phyloP scores from a whole-genome alignment of 2,797 vertebrate species.

The Phalloptychus januarius region DNA sequence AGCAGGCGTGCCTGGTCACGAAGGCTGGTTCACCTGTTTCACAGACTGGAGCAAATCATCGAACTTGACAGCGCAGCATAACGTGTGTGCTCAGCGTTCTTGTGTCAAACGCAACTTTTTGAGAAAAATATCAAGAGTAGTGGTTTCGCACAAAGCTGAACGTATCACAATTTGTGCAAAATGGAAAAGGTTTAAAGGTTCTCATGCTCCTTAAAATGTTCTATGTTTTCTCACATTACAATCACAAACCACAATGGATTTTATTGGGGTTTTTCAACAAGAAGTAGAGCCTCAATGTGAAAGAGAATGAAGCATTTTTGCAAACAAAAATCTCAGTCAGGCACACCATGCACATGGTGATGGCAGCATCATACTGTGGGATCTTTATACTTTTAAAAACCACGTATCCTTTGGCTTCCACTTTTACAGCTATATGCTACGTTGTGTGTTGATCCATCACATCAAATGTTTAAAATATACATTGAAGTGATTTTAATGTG shows the following conservation, averaged over 20 bases:
- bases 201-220: neutral
- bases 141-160: neutral
- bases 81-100: neutral
- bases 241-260: neutral
- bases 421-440: neutral
- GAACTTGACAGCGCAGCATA: neutral
- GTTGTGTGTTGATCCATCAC: neutral
- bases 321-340: neutral
- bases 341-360: neutral
- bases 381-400: neutral
- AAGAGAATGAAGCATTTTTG: neutral
- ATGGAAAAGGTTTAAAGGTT: neutral
- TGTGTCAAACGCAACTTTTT: neutral
- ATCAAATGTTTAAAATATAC: neutral
- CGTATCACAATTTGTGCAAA: neutral
- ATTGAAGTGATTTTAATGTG: neutral
- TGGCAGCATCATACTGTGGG: neutral
- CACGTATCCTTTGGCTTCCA: neutral
- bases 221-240: neutral
- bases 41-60: slow-evolving; percentile 15
- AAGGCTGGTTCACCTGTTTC: slow-evolving; percentile 48
- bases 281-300: neutral
- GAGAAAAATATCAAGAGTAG: neutral
- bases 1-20: slow-evolving; percentile 49
- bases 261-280: neutral